Percentiles rank a stretch among this genome's conserved stretches.
phyloP scores from a whole-genome alignment of 2,113 vertebrate species.

The Thinocorus orbignyianus region DNA sequence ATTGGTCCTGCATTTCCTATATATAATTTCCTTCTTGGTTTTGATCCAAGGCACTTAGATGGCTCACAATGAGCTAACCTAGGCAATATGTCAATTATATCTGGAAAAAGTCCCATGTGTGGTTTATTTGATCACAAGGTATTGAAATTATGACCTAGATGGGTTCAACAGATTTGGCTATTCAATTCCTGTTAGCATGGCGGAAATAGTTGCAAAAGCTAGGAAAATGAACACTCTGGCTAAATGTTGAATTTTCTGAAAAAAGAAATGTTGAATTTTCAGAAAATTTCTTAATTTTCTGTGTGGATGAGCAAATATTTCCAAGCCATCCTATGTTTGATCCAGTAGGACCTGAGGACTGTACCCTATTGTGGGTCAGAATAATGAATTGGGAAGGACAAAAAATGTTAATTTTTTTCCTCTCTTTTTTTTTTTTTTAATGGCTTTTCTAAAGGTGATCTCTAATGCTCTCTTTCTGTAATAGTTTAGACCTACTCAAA shows the following conservation, averaged over 20 bases:
- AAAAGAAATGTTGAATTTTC: neutral
- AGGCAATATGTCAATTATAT: neutral
- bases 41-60: neutral
- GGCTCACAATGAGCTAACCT: neutral
- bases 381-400: neutral
- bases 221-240: neutral
- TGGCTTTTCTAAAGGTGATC: neutral
- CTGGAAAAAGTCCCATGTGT: neutral
- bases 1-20: neutral
- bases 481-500: neutral
- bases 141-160: fast-evolving
- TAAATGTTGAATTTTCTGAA: neutral
- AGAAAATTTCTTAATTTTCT: too few species aligned
- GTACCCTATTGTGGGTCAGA: neutral
- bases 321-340: neutral
- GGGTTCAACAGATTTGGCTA: neutral
- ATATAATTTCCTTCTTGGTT: neutral
- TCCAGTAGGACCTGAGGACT: neutral
- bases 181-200: fast-evolving
- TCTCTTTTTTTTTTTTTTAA: neutral
- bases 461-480: neutral
- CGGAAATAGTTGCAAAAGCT: neutral
- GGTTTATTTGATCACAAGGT: neutral
- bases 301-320: neutral
- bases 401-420: neutral